Evolutionary conservation across 1,140 invertebrate species (phyloP).

Genomic region (Penaeus chinensis): DNA sequence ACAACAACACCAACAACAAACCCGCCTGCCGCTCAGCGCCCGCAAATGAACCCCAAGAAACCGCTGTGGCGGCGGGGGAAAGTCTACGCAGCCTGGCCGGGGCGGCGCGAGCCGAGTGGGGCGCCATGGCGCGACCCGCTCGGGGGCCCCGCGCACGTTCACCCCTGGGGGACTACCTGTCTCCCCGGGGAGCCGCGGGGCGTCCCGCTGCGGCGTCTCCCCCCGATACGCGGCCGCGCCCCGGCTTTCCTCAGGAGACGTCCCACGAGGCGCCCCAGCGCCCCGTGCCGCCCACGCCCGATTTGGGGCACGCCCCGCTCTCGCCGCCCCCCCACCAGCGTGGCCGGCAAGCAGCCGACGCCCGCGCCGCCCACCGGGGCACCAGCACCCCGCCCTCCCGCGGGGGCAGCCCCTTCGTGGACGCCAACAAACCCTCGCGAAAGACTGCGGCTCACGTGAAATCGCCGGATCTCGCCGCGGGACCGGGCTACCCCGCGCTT

Average conservation of each 20-base stretch:
- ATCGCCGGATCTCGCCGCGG: constrained; percentile 61
- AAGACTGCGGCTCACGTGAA: constrained; percentile 44
- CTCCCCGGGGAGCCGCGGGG: constrained; percentile 43
- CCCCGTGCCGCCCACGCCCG: constrained; percentile 61
- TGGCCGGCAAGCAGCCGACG: constrained; percentile 33
- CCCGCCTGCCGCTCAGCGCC: background rate
- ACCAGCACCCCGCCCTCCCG: constrained; percentile 21
- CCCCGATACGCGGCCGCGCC: constrained; percentile 52
- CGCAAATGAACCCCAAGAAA: constrained; percentile 32
- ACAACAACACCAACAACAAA: constrained; percentile 14
- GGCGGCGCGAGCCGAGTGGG: constrained; percentile 27
- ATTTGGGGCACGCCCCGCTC: constrained; percentile 62
- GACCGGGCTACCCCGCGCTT: constrained; percentile 60
- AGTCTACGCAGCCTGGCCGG: background rate
- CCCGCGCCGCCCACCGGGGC: constrained; percentile 27
- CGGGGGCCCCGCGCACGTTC: constrained; percentile 57
- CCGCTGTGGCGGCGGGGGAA: constrained; percentile 2
- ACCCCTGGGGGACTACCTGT: constrained; percentile 60
- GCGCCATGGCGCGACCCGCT: constrained; percentile 33
- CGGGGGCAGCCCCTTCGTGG: constrained; percentile 35
- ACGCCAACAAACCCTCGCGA: constrained; percentile 52
- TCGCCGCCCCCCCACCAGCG: constrained; percentile 56
- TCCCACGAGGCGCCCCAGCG: constrained; percentile 46
- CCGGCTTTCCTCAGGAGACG: constrained; percentile 53
- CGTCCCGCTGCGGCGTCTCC: constrained; percentile 51